Base-by-base conservation (phyloP, 2,888 invertebrate species). In the Drosophila robusta region DNA sequence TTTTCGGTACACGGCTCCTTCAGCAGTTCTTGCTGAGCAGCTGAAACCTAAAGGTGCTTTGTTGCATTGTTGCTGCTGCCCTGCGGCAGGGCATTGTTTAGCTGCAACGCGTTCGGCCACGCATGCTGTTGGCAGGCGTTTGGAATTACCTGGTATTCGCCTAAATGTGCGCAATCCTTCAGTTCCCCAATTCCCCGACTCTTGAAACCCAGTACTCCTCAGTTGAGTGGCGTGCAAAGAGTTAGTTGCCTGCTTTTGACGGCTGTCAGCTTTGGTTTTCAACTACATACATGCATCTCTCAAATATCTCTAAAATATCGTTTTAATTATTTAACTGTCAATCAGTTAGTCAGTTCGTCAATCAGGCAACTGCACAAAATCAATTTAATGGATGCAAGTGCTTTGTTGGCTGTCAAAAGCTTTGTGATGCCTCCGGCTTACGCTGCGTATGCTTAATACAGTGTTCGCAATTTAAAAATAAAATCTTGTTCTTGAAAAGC, bases 21-120 rank as follows among this genome's bases (percentile, higher is more conserved):
- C 45, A 49, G 32, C 36, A 60, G 51, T 50, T 32, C 68, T 84
- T 80, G 89, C 68, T 68, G 67, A 72, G 69, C 70, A 87, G 62
- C 65, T 29, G 34, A 57, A 74, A 18, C 18, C 18, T 18, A 18
- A 18, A n/a, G n/a, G n/a, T n/a, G n/a, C n/a, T n/a, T n/a, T n/a
- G n/a, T n/a, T n/a, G n/a, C n/a, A 18, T 18, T 42, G 26, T 16
- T 18, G 52, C 8, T 41, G 32, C 22, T 63, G 74, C 58, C 78
- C 78, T 83, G 87, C 54, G 79, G 84, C 61, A 66, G 55, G 68
- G 69, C 66, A 83, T 83, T 83, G 87, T 87, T 86, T 75, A 62
- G 52, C 68, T 77, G 74, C 66, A 74, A 68, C 71, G 76, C 80
- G 49, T 54, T 60, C 39, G 70, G 62, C 68, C 62, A 76, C 77